Evolutionary conservation across 2,113 vertebrate species (phyloP), one percentile per base, ranked within the genome.

Genomic region (Catharus minimus): DNA sequence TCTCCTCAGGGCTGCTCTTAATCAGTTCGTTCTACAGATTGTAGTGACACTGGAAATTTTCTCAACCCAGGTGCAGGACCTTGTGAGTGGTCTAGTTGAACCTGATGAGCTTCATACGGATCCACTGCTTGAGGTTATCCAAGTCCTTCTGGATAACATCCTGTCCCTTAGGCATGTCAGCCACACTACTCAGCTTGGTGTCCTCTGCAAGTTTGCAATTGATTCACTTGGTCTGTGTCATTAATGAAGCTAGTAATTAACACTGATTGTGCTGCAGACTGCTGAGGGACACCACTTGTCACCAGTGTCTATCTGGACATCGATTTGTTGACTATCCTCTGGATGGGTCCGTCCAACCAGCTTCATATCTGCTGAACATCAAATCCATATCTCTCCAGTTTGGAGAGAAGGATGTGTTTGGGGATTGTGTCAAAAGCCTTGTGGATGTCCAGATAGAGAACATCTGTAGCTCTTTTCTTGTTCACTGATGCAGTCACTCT

Each of bases 121-220:
- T 47, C 27, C 11, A 15, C 8, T 67, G 20, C 32, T 38, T 9
- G 10, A 68, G 36, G 10, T 68, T 90, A 23, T 50, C 47, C 26
- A 28, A 5, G 7, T 41, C 30, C 20, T 9, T 36, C 44, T 78
- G 28, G 10, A 10, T 41, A 38, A 5, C 49, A 39, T 52, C 22
- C 36, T 13, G 3, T 36, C 19, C 14, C 8, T 50, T 20, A 39
- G 61, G 4, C 4, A 1, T 10, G 13, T 39, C 38, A 39, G 2
- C 10, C 1, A 2, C 56, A 33, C 8, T 12, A 27, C 18, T 61
- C 61, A 39, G 27, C 55, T 80, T 38, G 33, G 47, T 38, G 53
- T 24, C 0, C 0, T 49, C 13, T 61, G 53, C 47, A 39, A 2
- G 18, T 43, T 62, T 62, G 19, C 7, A 1, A 36, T 76, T 10